phyloP scores from a whole-genome alignment of 2,797 vertebrate genomes.

The Smutsia gigantea region DNA sequence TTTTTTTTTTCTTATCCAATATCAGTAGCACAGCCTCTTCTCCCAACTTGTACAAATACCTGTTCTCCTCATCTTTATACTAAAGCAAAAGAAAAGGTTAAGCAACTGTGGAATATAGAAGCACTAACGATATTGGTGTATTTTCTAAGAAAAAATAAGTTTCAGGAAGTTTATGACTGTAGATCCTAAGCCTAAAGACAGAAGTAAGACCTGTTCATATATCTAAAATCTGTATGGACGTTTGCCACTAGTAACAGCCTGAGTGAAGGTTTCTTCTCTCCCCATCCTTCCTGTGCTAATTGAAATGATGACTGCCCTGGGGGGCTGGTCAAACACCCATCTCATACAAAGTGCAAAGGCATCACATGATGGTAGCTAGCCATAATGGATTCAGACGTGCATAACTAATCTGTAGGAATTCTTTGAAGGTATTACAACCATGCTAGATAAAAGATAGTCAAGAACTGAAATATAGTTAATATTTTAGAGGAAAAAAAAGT shows the following conservation, averaged over 20 bases:
- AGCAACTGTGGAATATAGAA: not conserved
- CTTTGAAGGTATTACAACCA: conserved; percentile 52
- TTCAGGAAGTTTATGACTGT: not conserved
- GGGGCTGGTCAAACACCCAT: not conserved
- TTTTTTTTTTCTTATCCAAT: not conserved
- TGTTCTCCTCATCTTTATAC: not conserved
- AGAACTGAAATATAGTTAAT: not conserved
- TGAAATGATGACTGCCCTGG: not conserved
- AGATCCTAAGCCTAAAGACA: not conserved
- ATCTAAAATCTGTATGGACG: not conserved
- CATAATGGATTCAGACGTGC: not conserved
- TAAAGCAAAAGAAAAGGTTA: conserved; percentile 5
- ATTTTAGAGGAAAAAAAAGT: not conserved
- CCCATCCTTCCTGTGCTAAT: not conserved
- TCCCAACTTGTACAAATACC: not conserved
- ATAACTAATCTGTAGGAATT: conserved; percentile 40
- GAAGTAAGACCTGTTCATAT: not conserved
- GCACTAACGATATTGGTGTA: not conserved
- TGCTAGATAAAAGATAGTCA: conserved; percentile 24
- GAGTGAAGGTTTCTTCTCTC: not conserved
- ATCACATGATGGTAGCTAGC: not conserved
- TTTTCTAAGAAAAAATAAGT: conserved; percentile 6
- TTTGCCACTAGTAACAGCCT: not conserved
- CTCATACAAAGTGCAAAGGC: not conserved
- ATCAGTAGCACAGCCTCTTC: not conserved